Percentiles rank a stretch among this genome's conserved stretches.
Conservation (phyloP, 1,140 invertebrate species). For the Heliconius nattereri region DNA sequence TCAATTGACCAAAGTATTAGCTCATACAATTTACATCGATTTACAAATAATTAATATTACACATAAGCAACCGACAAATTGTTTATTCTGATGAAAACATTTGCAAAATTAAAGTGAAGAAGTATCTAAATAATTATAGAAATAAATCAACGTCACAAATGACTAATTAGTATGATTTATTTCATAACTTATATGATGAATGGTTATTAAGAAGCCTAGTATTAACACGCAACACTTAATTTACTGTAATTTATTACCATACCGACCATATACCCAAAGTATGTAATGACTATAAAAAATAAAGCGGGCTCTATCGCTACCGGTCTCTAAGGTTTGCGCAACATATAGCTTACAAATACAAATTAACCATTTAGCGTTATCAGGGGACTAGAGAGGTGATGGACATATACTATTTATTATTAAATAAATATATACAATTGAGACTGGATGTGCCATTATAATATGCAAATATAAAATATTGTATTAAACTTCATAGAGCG, state of each 20-base stretch:
- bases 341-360: slow-evolving; percentile 66
- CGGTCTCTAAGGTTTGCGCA: slow-evolving; percentile 59
- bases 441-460: background rate
- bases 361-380: slow-evolving; percentile 78
- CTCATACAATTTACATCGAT: too few relatives aligned
- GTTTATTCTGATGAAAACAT: background rate
- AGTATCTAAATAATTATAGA: slow-evolving; percentile 6
- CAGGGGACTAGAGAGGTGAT: slow-evolving; percentile 55
- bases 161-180: background rate
- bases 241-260: slow-evolving; percentile 39
- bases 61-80: background rate
- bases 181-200: slow-evolving; percentile 3
- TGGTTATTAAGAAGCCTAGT: background rate
- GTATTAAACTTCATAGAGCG: background rate
- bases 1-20: too few relatives aligned
- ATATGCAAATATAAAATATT: background rate
- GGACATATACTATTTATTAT: slow-evolving; percentile 51
- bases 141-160: slow-evolving; percentile 14
- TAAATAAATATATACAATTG: slow-evolving; percentile 30
- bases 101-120: background rate
- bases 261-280: slow-evolving; percentile 28
- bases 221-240: slow-evolving; percentile 26
- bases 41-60: too few relatives aligned
- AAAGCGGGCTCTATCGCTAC: slow-evolving; percentile 43
- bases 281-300: slow-evolving; percentile 44